Evolutionary conservation across 2,113 vertebrate genomes (phyloP).

Genomic region (Gymnorhina tibicen): DNA sequence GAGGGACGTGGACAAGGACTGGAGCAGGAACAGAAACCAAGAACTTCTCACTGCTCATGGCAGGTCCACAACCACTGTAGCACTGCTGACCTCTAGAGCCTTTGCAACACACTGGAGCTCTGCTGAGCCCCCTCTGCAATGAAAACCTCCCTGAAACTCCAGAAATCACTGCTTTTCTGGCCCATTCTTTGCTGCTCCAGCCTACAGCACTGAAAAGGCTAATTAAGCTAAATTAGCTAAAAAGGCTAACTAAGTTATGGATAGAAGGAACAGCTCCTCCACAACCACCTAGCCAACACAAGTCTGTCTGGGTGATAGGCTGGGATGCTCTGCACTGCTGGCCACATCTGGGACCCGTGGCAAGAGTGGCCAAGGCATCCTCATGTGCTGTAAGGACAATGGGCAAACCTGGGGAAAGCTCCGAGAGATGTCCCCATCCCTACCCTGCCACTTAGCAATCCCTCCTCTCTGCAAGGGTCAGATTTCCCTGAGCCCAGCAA

Average conservation of each 20-base stretch:
- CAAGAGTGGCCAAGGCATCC: background rate
- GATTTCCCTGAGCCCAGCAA: background rate
- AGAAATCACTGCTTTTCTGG: background rate
- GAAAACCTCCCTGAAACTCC: background rate
- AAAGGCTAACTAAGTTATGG: background rate
- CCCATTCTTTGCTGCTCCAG: background rate
- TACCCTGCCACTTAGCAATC: rapidly evolving
- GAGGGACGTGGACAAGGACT: background rate
- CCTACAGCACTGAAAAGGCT: background rate
- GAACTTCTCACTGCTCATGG: background rate
- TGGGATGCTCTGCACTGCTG: background rate
- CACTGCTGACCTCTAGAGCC: background rate
- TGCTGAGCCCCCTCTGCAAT: background rate
- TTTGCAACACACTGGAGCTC: background rate
- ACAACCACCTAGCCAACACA: background rate
- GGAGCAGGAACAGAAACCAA: background rate
- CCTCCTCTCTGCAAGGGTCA: background rate
- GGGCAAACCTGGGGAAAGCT: background rate
- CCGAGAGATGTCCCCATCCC: background rate
- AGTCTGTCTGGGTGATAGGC: background rate
- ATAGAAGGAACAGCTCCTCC: background rate
- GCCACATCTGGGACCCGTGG: background rate
- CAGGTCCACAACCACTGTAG: background rate
- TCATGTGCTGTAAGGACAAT: rapidly evolving
- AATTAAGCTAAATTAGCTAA: background rate